Conservation (phyloP, 2,888 invertebrate genomes). For the Fragum whitleyi region DNA sequence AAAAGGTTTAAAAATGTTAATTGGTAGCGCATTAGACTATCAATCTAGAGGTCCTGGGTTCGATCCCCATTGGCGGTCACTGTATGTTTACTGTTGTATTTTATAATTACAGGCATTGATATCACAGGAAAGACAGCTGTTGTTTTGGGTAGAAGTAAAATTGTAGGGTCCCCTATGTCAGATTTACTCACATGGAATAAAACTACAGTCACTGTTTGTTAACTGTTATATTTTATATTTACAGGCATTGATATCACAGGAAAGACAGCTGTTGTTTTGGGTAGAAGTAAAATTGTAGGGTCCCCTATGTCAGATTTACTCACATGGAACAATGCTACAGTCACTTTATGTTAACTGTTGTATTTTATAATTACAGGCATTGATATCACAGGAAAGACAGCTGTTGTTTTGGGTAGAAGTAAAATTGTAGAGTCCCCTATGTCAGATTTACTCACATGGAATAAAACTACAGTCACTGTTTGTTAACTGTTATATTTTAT, state of each 20-base stretch:
- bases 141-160: conserved; percentile 98
- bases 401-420: conserved; percentile 97
- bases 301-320: conserved; percentile 97
- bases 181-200: conserved; percentile 98
- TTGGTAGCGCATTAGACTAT: too few species aligned
- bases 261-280: conserved; percentile 95
- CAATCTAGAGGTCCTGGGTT: too few species aligned
- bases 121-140: conserved; percentile 91
- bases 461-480: conserved; percentile 97
- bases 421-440: conserved; percentile 99
- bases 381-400: conserved; percentile 88
- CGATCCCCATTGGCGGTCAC: too few species aligned
- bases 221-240: too few species aligned
- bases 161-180: conserved; percentile 97
- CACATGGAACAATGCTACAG: conserved; percentile 98
- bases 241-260: conserved; percentile 83
- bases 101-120: conserved; percentile 47
- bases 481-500: conserved; percentile 89
- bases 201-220: too few species aligned
- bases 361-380: conserved; percentile 28
- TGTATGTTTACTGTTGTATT: too few species aligned
- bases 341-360: conserved; percentile 95
- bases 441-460: conserved; percentile 97
- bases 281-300: conserved; percentile 98
- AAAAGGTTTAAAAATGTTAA: too few species aligned